Base-by-base conservation (phyloP, 2,888 invertebrate species). In the Hypsopygia costalis region DNA sequence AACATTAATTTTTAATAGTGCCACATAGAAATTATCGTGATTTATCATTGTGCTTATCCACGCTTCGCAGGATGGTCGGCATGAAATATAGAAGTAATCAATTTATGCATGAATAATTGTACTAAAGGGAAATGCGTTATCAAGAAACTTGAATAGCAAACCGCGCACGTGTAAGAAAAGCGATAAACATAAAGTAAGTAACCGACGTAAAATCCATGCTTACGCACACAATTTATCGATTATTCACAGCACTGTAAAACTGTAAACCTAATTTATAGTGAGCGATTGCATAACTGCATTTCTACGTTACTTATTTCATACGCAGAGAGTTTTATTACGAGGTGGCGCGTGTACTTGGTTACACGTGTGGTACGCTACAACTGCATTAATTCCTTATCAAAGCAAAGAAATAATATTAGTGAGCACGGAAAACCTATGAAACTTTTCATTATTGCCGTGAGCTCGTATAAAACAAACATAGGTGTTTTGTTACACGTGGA, bases 341-440 rank as follows among this genome's bases (percentile, higher is more conserved):
- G 52, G 50, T 46, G 52, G 56, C 65, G 58, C 65, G 64, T 63
- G 64, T 56, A 51, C 50, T 48, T 34, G 38, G 49, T 67, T 74
- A 68, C 75, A 75, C 77, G 76, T 76, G 74, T 48, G 16, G 31
- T 29, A 33, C 44, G 44, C 55, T 52, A 56, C 51, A 51, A 52
- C 55, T 53, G 63, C 64, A 66, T 63, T 66, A 62, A 45, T 51
- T 56, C 59, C 68, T 81, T 81, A 83, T 81, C 75, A 66, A 58
- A 51, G 52, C 64, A 6, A 68, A 69, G 65, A 65, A 72, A 75
- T 65, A 70, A 70, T 71, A 75, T 69, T 63, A 59, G 65, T 60
- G 55, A 66, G 64, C 79, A 77, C 69, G 75, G 69, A 78, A 77
- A 75, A 67, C 55, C 55, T 74, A 80, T 81, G 63, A 81, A 79